Evolutionary conservation across 92 coral and sea anemone species (phyloP).

Genomic region (Scolanthus callimorphus): DNA sequence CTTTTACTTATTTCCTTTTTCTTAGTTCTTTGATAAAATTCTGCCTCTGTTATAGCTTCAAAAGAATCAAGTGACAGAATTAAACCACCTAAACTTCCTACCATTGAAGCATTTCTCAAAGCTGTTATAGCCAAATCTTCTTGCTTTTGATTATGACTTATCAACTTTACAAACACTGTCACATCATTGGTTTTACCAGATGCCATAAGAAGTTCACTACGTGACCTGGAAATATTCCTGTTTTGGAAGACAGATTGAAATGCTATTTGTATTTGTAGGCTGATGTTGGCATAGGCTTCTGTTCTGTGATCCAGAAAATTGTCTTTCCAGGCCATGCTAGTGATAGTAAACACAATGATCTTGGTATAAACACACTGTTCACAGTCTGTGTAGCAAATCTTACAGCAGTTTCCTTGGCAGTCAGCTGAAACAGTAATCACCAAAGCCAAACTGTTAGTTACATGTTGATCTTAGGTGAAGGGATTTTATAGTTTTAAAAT

Average conservation of each 20-base stretch:
- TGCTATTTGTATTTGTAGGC: neutral
- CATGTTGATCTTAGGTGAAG: too few relatives aligned
- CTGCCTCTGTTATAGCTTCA: slow-evolving; percentile 36
- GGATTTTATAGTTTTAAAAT: too few relatives aligned
- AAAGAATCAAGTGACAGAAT: slow-evolving; percentile 6
- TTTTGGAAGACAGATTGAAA: neutral
- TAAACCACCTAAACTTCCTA: slow-evolving; percentile 30
- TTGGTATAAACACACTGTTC: slow-evolving; percentile 36
- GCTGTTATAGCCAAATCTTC: slow-evolving; percentile 5
- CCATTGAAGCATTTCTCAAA: slow-evolving; percentile 14
- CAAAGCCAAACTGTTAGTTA: too few relatives aligned
- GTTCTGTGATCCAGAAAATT: slow-evolving; percentile 12
- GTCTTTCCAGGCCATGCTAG: slow-evolving; percentile 16
- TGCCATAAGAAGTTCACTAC: slow-evolving; percentile 13
- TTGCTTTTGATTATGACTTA: slow-evolving; percentile 14
- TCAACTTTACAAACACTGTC: slow-evolving; percentile 17
- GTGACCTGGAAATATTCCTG: neutral
- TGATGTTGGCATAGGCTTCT: neutral
- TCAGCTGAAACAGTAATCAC: too few relatives aligned
- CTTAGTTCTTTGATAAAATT: slow-evolving; percentile 4
- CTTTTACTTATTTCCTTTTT: neutral
- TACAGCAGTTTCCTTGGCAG: slow-evolving; percentile 48
- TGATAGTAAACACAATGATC: slow-evolving; percentile 18
- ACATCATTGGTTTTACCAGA: neutral
- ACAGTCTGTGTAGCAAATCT: slow-evolving; percentile 43